phyloP scores from a whole-genome alignment of 2,113 vertebrate species.

The Ranitomeya imitator region DNA sequence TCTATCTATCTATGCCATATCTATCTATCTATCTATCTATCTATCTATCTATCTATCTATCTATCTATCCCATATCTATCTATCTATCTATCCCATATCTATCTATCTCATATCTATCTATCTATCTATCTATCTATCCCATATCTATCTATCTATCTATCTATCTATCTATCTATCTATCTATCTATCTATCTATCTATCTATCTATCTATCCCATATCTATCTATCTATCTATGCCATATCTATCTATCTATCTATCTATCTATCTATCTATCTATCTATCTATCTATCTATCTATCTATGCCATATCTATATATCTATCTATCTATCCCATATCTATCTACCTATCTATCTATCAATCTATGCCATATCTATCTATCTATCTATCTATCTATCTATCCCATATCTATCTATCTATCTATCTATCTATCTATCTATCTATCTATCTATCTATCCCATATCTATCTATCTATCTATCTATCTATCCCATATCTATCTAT shows the following conservation, averaged over 20 bases:
- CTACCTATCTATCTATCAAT: neutral
- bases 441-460: neutral
- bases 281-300: neutral
- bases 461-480: conserved; percentile 15
- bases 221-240: conserved; percentile 8
- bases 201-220: conserved; percentile 14
- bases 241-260: neutral
- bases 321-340: neutral
- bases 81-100: no score
- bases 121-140: conserved; percentile 3
- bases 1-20: no score
- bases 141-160: neutral
- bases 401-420: conserved; percentile 14
- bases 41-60: neutral
- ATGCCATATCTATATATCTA: neutral
- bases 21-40: conserved; percentile 11
- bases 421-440: neutral
- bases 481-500: conserved; percentile 16
- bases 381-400: conserved; percentile 15
- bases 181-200: conserved; percentile 14
- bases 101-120: neutral
- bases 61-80: neutral
- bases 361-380: neutral
- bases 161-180: neutral
- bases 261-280: neutral